Conservation (phyloP, 2,888 invertebrate genomes). For the Danaus chrysippus region DNA sequence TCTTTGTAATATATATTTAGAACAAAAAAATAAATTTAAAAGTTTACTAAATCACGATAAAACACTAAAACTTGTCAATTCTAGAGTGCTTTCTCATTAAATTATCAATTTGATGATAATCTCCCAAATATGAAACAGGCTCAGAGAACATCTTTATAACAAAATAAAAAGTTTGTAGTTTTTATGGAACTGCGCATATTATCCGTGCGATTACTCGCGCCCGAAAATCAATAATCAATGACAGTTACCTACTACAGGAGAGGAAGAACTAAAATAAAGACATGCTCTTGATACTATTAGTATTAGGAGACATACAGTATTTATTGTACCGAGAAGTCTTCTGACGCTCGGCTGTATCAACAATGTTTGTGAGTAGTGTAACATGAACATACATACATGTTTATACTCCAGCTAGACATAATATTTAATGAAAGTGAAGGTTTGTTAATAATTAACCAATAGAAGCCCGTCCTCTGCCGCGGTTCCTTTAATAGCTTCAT, state of each 20-base stretch:
- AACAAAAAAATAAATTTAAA: too few relatives aligned
- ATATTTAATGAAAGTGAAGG: background rate
- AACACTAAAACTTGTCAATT: too few relatives aligned
- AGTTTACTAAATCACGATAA: too few relatives aligned
- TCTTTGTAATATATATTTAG: too few relatives aligned
- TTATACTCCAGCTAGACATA: background rate
- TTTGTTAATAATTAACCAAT: background rate
- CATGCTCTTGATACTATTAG: too few relatives aligned
- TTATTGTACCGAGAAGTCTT: too few relatives aligned
- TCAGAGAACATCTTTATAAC: background rate
- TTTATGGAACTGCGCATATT: constrained; percentile 4
- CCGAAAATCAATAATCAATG: constrained; percentile 3
- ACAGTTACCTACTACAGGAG: background rate
- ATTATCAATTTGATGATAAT: background rate
- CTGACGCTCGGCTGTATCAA: too few relatives aligned
- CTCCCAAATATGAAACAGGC: too few relatives aligned
- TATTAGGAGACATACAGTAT: too few relatives aligned
- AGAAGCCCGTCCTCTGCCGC: background rate
- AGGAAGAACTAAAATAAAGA: background rate
- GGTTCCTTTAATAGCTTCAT: background rate
- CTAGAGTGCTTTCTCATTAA: background rate
- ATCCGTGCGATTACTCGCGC: background rate
- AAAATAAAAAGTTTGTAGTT: background rate
- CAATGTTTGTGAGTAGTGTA: too few relatives aligned
- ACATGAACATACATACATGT: background rate